Percentiles rank a stretch among this genome's conserved stretches.
Conservation (phyloP, 1,140 invertebrate species). For the Macrobrachium rosenbergii region DNA sequence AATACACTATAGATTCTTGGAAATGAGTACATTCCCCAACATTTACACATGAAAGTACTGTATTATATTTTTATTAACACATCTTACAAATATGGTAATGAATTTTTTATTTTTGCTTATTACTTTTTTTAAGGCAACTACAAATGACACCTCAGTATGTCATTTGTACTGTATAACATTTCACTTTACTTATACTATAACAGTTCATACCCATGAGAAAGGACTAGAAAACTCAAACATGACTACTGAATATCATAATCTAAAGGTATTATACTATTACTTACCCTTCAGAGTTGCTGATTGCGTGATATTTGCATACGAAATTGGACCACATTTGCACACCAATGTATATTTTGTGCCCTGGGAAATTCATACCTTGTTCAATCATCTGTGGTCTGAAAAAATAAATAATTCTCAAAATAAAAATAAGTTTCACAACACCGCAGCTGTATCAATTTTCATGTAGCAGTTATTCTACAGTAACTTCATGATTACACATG, state of each 20-base stretch:
- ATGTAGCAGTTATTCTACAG: neutral
- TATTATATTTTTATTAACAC: no score
- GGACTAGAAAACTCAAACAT: no score
- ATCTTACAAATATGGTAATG: no score
- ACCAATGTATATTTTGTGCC: constrained; percentile 47
- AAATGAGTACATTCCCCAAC: no score
- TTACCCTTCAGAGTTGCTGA: constrained; percentile 56
- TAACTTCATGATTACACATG: neutral
- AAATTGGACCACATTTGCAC: constrained; percentile 59
- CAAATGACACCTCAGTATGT: no score
- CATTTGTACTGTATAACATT: no score
- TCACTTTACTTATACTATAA: no score
- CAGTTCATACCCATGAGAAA: no score
- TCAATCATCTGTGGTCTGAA: constrained; percentile 48
- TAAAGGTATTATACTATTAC: neutral
- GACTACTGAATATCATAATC: neutral
- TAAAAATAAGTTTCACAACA: neutral
- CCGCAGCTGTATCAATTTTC: neutral
- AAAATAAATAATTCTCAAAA: neutral
- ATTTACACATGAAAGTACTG: no score
- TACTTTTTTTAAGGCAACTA: no score
- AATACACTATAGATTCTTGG: no score
- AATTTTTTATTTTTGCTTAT: no score
- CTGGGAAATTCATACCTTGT: constrained; percentile 37
- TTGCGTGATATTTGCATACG: constrained; percentile 54